Evolutionary conservation across 2,888 invertebrate genomes (phyloP).

Genomic region (Hirtodrosophila confusa): DNA sequence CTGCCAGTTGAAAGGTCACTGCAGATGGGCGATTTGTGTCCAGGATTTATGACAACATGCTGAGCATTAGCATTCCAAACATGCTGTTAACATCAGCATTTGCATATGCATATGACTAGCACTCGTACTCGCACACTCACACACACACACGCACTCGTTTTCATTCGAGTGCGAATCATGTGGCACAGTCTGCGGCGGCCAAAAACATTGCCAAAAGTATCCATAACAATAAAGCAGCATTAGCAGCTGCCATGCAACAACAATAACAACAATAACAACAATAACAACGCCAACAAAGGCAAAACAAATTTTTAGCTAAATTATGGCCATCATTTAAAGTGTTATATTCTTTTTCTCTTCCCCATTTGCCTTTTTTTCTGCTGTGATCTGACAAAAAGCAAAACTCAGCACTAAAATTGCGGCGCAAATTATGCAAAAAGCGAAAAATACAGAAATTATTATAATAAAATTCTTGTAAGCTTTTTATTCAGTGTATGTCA

Average conservation of each 20-base stretch:
- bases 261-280: constrained; percentile 21
- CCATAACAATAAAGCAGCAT: constrained; percentile 75
- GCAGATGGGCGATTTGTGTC: constrained; percentile 70
- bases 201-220: constrained; percentile 37
- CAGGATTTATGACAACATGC: constrained; percentile 61
- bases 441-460: constrained; percentile 43
- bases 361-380: constrained; percentile 8
- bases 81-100: constrained; percentile 75
- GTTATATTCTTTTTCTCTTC: constrained; percentile 36
- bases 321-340: constrained; percentile 73
- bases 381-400: constrained; percentile 44
- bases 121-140: constrained; percentile 13
- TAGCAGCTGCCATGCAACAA: constrained; percentile 62
- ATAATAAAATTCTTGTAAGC: constrained; percentile 29
- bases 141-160: constrained; percentile 3
- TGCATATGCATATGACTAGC: constrained; percentile 66
- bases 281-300: constrained; percentile 15
- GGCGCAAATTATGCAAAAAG: constrained; percentile 59
- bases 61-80: constrained; percentile 63
- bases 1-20: constrained; percentile 73
- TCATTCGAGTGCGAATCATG: constrained; percentile 53
- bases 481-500: neutral
- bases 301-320: constrained; percentile 69
- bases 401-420: constrained; percentile 73
- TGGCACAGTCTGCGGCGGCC: constrained; percentile 28